These are phyloP conservation scores for Trisateles emortualis DNA, from an alignment of 2,888 invertebrate species.

Conservation along the genomic window DNA sequence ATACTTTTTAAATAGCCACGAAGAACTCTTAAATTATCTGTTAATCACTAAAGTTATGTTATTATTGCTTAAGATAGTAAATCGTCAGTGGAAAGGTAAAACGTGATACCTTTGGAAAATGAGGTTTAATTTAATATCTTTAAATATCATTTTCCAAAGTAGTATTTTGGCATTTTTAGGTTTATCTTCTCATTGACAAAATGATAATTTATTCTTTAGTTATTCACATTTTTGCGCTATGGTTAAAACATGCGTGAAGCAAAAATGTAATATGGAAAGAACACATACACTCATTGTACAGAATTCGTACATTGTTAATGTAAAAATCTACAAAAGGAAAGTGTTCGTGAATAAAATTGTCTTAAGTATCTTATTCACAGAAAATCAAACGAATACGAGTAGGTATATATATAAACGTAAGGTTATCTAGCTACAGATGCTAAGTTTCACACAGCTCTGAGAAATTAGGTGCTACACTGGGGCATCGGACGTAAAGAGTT, in stretches of 20 bases:
- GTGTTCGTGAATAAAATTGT: conserved; percentile 71
- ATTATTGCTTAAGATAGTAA: neutral
- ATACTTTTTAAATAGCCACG: neutral
- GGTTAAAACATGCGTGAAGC: conserved; percentile 33
- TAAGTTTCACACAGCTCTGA: conserved; percentile 51
- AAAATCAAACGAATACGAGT: conserved; percentile 39
- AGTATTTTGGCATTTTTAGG: too few species aligned
- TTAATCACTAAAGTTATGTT: neutral
- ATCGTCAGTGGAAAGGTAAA: too few species aligned
- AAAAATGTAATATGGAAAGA: conserved; percentile 53
- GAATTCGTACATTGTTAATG: conserved; percentile 44
- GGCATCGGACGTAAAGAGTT: conserved; percentile 39
- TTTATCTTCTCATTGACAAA: too few species aligned
- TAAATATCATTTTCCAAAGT: too few species aligned
- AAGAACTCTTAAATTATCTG: neutral
- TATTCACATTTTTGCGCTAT: conserved; percentile 1
- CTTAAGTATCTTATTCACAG: conserved; percentile 70
- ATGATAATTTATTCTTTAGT: too few species aligned
- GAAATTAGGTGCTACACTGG: conserved; percentile 42
- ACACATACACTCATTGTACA: conserved; percentile 75
- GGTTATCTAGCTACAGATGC: conserved; percentile 54
- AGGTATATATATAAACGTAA: conserved; percentile 26
- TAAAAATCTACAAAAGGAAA: conserved; percentile 48
- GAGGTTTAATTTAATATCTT: too few species aligned
- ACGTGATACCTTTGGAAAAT: too few species aligned